Conservation (phyloP, 1,140 invertebrate species). For the Oscheius sp. region DNA sequence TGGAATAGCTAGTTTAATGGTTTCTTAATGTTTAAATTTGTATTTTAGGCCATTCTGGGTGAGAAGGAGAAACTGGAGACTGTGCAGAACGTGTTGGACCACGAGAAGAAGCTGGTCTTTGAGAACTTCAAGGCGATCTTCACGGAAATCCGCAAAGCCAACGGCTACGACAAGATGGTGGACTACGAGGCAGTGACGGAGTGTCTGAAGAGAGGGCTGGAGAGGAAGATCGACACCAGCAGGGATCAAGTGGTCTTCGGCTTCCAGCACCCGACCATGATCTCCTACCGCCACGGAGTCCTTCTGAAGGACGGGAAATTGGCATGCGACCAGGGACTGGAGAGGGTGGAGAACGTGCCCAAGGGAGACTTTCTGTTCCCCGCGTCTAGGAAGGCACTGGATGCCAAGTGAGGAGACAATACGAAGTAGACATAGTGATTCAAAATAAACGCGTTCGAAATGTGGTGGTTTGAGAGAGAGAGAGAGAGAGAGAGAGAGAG, state of each 20-base stretch:
- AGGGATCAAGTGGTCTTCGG: neutral
- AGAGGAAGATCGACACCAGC: neutral
- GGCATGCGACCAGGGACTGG: no score
- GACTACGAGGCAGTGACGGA: neutral
- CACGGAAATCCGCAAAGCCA: slow-evolving; percentile 2
- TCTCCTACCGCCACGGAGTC: neutral
- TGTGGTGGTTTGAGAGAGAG: no score
- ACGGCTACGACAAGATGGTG: neutral
- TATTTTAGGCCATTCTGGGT: neutral
- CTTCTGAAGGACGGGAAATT: neutral
- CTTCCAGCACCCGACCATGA: neutral
- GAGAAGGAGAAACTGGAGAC: neutral
- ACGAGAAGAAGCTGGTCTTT: no score
- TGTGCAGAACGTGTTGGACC: neutral
- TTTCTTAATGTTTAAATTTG: no score
- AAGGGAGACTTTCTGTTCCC: no score
- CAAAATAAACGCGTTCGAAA: no score
- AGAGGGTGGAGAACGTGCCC: no score
- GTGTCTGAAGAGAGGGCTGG: neutral
- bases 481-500: no score
- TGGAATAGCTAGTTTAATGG: no score
- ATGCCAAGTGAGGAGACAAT: no score
- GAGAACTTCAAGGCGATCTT: neutral
- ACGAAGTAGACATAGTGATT: no score
- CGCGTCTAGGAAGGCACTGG: no score